Evolutionary conservation across 2,888 invertebrate genomes (phyloP).

Genomic region (Heliconius charithonia): DNA sequence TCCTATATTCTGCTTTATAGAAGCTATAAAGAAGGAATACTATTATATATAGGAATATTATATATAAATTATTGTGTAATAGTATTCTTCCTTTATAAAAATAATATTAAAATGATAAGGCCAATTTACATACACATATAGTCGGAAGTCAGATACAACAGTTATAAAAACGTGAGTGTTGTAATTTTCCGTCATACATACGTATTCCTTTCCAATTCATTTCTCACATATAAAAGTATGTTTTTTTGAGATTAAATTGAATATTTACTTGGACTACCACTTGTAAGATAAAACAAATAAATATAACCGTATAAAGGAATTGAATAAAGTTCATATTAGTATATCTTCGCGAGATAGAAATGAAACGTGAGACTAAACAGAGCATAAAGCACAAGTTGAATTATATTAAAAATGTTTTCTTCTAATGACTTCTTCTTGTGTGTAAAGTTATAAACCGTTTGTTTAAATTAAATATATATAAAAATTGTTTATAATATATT

Average conservation of each 20-base stretch:
- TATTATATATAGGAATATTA: no score
- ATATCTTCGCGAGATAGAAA: conserved; percentile 60
- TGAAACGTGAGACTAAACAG: conserved; percentile 77
- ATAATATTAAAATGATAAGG: not conserved
- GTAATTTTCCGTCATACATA: conserved; percentile 18
- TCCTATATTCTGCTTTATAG: no score
- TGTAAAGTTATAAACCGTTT: conserved; percentile 3
- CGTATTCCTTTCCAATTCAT: conserved; percentile 21
- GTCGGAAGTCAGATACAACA: not conserved
- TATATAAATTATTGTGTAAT: no score
- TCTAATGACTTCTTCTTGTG: conserved; percentile 8
- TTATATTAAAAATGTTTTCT: conserved; percentile 16
- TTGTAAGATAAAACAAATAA: conserved; percentile 55
- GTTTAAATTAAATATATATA: not conserved
- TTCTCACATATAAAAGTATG: not conserved
- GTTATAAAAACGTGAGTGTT: not conserved
- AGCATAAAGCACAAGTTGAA: conserved; percentile 60
- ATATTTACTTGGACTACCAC: conserved; percentile 62
- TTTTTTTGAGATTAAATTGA: conserved; percentile 61
- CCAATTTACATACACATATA: not conserved
- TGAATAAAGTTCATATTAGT: conserved; percentile 39
- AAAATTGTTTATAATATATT: not conserved
- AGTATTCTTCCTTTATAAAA: no score
- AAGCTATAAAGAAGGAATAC: no score
- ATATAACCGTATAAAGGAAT: conserved; percentile 54